These are phyloP conservation scores for Porites australiensis DNA, from an alignment of 64 coral and sea anemone genomes.

Conservation along the genomic window DNA sequence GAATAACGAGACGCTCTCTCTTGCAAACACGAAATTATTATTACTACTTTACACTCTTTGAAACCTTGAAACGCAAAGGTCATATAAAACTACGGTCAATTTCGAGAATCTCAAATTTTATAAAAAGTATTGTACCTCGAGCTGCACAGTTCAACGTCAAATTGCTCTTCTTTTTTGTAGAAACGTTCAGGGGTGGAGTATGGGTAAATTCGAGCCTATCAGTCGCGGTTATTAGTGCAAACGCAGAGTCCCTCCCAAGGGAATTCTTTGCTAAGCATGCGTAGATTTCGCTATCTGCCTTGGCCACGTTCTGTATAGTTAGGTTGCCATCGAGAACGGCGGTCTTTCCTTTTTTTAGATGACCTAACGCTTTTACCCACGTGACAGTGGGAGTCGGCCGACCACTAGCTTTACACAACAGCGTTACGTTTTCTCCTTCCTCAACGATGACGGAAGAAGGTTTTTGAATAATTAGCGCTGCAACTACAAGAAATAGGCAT, in stretches of 20 bases:
- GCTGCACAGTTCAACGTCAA: neutral
- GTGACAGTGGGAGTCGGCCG: slow-evolving; percentile 28
- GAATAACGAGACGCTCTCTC: too few species aligned
- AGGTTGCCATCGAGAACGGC: neutral
- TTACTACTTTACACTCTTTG: too few species aligned
- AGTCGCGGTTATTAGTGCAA: neutral
- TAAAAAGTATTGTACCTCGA: too few species aligned
- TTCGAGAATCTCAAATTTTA: too few species aligned
- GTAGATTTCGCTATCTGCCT: neutral
- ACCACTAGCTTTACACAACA: slow-evolving; percentile 30
- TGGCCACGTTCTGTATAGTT: neutral
- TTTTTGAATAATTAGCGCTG: neutral
- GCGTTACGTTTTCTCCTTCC: slow-evolving; percentile 39
- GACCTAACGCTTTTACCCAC: slow-evolving; percentile 12
- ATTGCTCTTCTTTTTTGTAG: too few species aligned
- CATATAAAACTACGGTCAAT: too few species aligned
- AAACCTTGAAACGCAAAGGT: too few species aligned
- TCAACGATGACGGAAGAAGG: slow-evolving; percentile 20
- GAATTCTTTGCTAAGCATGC: slow-evolving; percentile 26
- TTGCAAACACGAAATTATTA: too few species aligned
- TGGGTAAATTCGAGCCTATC: slow-evolving; percentile 1
- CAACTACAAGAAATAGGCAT: too few species aligned
- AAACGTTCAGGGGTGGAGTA: neutral
- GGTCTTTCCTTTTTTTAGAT: neutral
- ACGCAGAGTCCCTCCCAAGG: neutral